Conservation (phyloP, 2,888 invertebrate species). For the Lasius fuliginosus region DNA sequence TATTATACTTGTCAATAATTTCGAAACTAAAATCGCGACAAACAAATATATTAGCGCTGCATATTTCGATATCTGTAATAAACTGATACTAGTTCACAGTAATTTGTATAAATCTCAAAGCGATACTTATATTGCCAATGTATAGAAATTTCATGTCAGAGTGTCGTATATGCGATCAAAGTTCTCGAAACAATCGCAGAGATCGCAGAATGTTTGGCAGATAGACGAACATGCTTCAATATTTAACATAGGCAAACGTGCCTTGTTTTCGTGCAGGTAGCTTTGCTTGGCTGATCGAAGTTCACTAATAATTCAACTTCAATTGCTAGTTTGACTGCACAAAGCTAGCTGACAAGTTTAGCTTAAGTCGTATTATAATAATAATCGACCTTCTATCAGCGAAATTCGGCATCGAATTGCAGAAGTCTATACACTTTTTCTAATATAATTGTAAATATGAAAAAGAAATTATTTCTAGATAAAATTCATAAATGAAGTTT, state of each 20-base stretch:
- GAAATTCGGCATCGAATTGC: neutral
- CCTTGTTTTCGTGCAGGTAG: neutral
- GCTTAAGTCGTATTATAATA: neutral
- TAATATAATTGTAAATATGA: neutral
- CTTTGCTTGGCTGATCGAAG: neutral
- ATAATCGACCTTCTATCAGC: neutral
- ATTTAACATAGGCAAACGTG: neutral
- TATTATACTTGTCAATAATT: too few species aligned
- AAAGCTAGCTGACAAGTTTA: neutral
- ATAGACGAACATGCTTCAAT: neutral
- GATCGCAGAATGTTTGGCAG: neutral
- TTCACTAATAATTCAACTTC: slow-evolving; percentile 29
- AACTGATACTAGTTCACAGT: too few species aligned
- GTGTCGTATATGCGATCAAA: neutral
- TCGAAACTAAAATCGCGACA: too few species aligned
- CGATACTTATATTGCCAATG: neutral
- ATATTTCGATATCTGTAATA: too few species aligned
- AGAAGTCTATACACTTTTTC: neutral
- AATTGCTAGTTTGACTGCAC: neutral
- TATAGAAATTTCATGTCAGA: neutral
- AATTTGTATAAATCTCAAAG: too few species aligned
- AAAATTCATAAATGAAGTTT: neutral
- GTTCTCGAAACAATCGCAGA: neutral
- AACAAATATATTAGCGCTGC: too few species aligned
- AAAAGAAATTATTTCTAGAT: neutral